phyloP scores from a whole-genome alignment of 2,113 vertebrate species.

The Mohoua ochrocephala region DNA sequence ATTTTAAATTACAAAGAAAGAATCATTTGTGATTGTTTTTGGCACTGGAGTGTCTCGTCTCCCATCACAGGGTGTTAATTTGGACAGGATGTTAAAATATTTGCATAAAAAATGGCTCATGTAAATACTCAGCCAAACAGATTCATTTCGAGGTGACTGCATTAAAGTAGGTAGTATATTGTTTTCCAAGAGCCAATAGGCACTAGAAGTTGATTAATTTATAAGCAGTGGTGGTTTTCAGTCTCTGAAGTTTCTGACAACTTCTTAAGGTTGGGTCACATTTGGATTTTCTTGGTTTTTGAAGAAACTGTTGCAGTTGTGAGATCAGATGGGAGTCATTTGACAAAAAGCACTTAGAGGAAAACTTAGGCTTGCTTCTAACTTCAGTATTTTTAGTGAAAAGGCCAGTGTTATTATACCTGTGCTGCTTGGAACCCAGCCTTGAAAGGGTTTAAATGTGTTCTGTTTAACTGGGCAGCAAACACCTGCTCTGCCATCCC shows the following conservation, averaged over 20 bases:
- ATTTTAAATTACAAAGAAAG: slow-evolving; percentile 14
- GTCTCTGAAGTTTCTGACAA: not conserved
- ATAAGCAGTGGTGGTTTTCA: not conserved
- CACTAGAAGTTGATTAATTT: not conserved
- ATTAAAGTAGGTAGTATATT: not conserved
- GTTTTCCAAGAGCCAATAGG: not conserved
- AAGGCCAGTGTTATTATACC: not conserved
- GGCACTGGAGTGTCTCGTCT: not conserved
- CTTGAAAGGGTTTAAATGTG: not conserved
- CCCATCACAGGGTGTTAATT: not conserved
- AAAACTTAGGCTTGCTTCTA: not conserved
- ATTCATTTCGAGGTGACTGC: not conserved
- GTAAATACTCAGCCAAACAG: not conserved
- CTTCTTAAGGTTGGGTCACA: not conserved
- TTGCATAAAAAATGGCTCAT: not conserved
- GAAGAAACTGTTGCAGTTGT: not conserved
- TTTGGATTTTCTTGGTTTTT: not conserved
- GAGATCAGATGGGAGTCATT: not conserved
- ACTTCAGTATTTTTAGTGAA: not conserved
- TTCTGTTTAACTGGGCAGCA: not conserved
- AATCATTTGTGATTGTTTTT: not conserved
- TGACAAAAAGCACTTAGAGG: not conserved
- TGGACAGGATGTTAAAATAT: not conserved
- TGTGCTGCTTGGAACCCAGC: not conserved
- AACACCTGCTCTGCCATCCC: not conserved